Evolutionary conservation across 2,888 invertebrate species (phyloP).

Genomic region (Altica lythri): DNA sequence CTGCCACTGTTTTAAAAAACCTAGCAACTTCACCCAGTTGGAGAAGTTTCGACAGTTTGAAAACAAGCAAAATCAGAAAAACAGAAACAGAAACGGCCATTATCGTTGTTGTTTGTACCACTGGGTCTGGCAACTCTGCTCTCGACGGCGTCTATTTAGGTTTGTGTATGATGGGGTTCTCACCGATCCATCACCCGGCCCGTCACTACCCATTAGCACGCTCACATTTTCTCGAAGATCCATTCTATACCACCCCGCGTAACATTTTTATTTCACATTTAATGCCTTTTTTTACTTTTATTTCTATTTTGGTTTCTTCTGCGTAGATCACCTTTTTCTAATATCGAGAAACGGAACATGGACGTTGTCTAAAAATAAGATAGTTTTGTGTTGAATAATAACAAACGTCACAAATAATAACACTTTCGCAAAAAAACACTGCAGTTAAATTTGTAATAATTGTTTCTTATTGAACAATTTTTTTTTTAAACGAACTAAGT

Average conservation of each 20-base stretch:
- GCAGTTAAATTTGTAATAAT: too few relatives aligned
- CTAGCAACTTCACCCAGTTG: constrained; percentile 16
- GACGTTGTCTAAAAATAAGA: too few relatives aligned
- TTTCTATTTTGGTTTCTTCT: too few relatives aligned
- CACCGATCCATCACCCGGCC: constrained; percentile 60
- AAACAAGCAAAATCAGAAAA: constrained; percentile 23
- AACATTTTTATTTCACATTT: constrained; percentile 38
- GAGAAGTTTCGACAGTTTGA: constrained; percentile 18
- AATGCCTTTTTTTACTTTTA: constrained; percentile 21
- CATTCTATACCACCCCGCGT: constrained; percentile 45
- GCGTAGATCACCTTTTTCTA: constrained; percentile 15
- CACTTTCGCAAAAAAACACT: too few relatives aligned
- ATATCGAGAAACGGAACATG: constrained; percentile 2
- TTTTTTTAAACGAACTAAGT: too few relatives aligned
- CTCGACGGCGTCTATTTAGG: constrained; percentile 49
- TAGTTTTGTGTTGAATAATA: too few relatives aligned
- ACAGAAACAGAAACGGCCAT: constrained; percentile 16
- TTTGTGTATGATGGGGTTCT: constrained; percentile 53
- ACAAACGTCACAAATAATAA: too few relatives aligned
- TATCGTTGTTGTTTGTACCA: constrained; percentile 27
- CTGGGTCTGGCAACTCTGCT: constrained; percentile 37
- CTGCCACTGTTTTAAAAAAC: constrained; percentile 1
- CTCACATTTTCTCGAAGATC: constrained; percentile 56
- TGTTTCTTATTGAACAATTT: too few relatives aligned
- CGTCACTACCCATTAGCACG: constrained; percentile 69